Conservation (phyloP, 2,797 vertebrate genomes). For the Muraenolepis orangiensis region DNA sequence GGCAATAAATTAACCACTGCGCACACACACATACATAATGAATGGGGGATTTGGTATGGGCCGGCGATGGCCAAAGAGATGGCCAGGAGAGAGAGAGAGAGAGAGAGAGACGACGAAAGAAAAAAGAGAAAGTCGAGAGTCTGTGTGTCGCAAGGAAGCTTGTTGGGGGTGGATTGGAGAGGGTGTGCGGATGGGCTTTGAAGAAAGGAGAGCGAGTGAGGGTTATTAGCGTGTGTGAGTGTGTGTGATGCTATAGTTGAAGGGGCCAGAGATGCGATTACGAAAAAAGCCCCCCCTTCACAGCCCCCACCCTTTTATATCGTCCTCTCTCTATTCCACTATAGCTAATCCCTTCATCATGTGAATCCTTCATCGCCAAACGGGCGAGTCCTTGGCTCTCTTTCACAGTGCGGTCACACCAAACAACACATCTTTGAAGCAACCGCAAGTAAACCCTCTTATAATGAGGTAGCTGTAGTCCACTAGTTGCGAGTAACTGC, state of each 20-base stretch:
- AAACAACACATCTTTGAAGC: slow-evolving; percentile 28
- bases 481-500: background rate
- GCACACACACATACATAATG: background rate
- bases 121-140: slow-evolving; percentile 12
- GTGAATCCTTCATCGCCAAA: slow-evolving; percentile 52
- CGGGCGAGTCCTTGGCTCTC: slow-evolving; percentile 20
- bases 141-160: slow-evolving; percentile 40
- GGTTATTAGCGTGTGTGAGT: slow-evolving; percentile 1
- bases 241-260: slow-evolving; percentile 23
- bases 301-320: slow-evolving; percentile 17
- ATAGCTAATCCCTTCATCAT: slow-evolving; percentile 58
- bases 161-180: slow-evolving; percentile 28
- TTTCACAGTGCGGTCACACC: slow-evolving; percentile 7
- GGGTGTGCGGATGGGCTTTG: background rate
- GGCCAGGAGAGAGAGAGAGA: slow-evolving; percentile 6
- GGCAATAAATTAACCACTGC: no score
- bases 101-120: background rate
- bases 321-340: slow-evolving; percentile 40
- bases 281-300: no score
- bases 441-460: slow-evolving; percentile 27
- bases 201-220: no score
- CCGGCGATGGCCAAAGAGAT: background rate
- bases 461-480: slow-evolving; percentile 33
- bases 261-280: slow-evolving; percentile 48
- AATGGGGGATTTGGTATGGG: background rate